Conservation (phyloP, 2,888 invertebrate genomes). For the Eutolmus rufibarbis region DNA sequence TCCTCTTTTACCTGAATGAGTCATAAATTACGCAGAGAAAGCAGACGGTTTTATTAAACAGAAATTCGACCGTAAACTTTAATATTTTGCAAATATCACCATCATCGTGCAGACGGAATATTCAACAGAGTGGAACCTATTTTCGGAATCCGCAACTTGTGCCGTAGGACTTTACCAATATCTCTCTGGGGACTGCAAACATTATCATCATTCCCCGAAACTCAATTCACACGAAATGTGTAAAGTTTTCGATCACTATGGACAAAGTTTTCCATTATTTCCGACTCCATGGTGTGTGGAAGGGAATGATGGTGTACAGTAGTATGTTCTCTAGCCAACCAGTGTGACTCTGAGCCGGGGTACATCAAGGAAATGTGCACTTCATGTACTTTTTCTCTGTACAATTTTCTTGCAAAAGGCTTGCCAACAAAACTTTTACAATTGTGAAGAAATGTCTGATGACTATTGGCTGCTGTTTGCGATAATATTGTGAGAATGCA, state of each 20-base stretch:
- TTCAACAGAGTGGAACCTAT: conserved; percentile 33
- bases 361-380: conserved; percentile 19
- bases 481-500: conserved; percentile 17
- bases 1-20: neutral
- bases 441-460: conserved; percentile 18
- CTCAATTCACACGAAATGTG: conserved; percentile 40
- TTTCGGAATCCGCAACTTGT: conserved; percentile 20
- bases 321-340: neutral
- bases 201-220: conserved; percentile 35
- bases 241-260: conserved; percentile 39
- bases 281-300: conserved; percentile 1
- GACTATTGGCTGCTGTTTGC: conserved; percentile 16
- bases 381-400: conserved; percentile 16
- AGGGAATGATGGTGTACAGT: neutral
- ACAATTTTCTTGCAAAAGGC: conserved; percentile 12
- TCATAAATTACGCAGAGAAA: neutral
- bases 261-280: conserved; percentile 39
- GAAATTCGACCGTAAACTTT: neutral
- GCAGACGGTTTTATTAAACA: neutral
- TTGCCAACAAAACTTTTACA: conserved; percentile 23
- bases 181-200: conserved; percentile 4
- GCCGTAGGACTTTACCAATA: conserved; percentile 15
- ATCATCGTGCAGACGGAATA: neutral
- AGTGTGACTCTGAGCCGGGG: neutral
- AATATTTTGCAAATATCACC: neutral